A percentile compares a stretch with the other conserved stretches of the same genome.
Conservation (phyloP, 2,113 vertebrate species). For the Zosterops lateralis region DNA sequence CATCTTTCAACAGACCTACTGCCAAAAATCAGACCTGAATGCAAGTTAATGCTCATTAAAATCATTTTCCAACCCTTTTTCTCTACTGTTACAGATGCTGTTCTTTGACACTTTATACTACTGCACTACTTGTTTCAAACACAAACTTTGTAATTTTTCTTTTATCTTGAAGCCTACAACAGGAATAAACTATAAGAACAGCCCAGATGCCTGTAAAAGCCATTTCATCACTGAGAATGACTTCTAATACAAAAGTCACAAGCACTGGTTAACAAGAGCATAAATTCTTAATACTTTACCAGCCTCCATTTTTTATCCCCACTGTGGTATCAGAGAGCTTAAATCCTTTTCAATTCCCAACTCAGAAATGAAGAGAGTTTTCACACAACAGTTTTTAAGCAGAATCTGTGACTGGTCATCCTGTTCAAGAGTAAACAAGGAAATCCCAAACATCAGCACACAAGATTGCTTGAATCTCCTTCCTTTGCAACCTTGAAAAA, state of each 20-base stretch:
- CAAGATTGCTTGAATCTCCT: background rate
- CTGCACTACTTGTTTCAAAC: background rate
- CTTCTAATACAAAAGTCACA: background rate
- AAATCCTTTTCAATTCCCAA: background rate
- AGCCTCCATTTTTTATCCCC: background rate
- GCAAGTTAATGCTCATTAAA: background rate
- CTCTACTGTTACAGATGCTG: background rate
- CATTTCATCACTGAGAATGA: background rate
- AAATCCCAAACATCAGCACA: background rate
- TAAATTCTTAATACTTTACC: background rate
- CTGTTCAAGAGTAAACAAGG: background rate
- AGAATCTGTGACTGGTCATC: background rate
- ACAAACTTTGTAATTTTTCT: background rate
- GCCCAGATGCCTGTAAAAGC: background rate
- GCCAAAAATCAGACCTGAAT: background rate
- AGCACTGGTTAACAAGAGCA: background rate
- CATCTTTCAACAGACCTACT: background rate
- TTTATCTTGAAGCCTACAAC: background rate
- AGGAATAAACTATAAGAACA: background rate
- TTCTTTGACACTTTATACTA: background rate
- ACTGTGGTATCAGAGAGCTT: background rate
- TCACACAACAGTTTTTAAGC: background rate
- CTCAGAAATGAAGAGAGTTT: accelerated
- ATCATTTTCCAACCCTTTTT: background rate
- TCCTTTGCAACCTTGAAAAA: background rate